These are phyloP conservation scores for Opisthocomus hoazin DNA, from an alignment of 2,113 vertebrate species.

Conservation along the genomic window DNA sequence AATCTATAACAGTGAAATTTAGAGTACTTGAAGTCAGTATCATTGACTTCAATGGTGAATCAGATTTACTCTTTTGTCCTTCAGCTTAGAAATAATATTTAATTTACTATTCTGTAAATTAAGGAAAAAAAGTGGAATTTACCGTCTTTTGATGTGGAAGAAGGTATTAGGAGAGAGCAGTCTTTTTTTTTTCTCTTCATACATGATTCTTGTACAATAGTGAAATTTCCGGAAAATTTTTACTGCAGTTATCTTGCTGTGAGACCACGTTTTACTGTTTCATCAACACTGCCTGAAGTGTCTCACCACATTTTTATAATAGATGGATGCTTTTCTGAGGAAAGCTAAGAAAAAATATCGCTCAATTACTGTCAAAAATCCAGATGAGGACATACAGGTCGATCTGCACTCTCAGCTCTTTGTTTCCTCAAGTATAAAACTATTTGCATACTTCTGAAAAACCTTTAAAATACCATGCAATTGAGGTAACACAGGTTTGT, in stretches of 20 bases:
- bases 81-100: not conserved
- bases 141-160: not conserved
- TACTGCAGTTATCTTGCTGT: not conserved
- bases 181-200: not conserved
- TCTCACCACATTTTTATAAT: not conserved
- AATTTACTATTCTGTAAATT: not conserved
- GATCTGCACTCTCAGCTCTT: not conserved
- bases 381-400: not conserved
- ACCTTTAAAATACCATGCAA: not conserved
- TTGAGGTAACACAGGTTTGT: not conserved
- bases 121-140: not conserved
- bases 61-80: not conserved
- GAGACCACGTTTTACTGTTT: not conserved
- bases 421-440: not conserved
- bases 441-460: not conserved
- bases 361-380: not conserved
- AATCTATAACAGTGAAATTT: not conserved
- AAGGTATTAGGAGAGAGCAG: not conserved
- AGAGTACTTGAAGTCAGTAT: not conserved
- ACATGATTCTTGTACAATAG: not conserved
- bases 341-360: not conserved
- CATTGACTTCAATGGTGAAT: not conserved
- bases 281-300: not conserved
- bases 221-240: not conserved
- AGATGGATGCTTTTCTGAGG: not conserved